These are phyloP conservation scores for Blastobasis adustella DNA, from an alignment of 2,888 invertebrate genomes.

Conservation along the genomic window DNA sequence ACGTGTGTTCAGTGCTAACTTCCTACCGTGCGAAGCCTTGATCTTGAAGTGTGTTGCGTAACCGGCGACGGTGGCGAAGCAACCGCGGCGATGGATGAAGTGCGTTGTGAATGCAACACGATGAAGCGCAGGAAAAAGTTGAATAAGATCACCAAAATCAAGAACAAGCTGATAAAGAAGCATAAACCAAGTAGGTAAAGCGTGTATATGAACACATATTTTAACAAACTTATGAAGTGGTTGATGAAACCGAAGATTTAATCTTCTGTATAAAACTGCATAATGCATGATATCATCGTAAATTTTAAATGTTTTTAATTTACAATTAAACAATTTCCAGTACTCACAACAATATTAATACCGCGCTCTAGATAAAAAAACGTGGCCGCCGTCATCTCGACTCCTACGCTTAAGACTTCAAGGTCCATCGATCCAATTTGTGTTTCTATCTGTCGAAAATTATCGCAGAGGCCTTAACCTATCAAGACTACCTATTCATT, in stretches of 20 bases:
- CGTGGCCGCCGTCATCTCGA: constrained; percentile 8
- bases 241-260: no score
- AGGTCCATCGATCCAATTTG: constrained; percentile 9
- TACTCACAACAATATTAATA: no score
- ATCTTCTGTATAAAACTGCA: no score
- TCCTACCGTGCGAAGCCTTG: constrained; percentile 5
- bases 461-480: constrained; percentile 9
- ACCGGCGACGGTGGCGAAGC: not conserved
- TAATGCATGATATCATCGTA: no score
- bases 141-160: constrained; percentile 58
- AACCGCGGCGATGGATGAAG: constrained; percentile 31
- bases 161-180: constrained; percentile 60
- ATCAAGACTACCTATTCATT: not conserved
- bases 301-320: no score
- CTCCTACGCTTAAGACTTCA: constrained; percentile 15
- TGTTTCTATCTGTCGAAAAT: constrained; percentile 7
- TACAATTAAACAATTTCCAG: no score
- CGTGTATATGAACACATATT: no score
- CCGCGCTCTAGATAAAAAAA: constrained; percentile 1
- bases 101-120: constrained; percentile 29
- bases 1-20: constrained; percentile 1
- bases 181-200: constrained; percentile 53
- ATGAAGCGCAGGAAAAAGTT: constrained; percentile 53
- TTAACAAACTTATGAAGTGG: no score
- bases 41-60: constrained; percentile 3